Evolutionary conservation across 2,113 vertebrate genomes (phyloP), one percentile per base, ranked within the genome.

Genomic region (Sialia sialis): DNA sequence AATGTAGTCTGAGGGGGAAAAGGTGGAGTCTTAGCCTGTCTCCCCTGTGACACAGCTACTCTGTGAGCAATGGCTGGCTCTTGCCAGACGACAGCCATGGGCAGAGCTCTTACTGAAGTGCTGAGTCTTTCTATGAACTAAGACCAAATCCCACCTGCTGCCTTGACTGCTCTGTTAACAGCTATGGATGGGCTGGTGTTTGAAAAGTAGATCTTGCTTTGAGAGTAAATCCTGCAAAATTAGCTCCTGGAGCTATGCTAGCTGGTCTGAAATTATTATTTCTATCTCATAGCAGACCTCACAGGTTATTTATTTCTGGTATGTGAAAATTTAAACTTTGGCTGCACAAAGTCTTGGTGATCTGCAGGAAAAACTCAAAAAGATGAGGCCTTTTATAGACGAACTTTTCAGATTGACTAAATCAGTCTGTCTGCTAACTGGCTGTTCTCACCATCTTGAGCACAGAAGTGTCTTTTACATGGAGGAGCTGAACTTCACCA

Each of bases 391-490:
- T 87, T 90, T 91, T 91, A 91, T 12, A 91, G 93, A 92, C 0
- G 3, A 94, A 87, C 62, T 81, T 91, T 84, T 82, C 49, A 72
- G 76, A 94, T 44, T 2, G 2, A 67, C 74, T 81, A 64, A 64
- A 88, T 89, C 84, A 89, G 70, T 73, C 93, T 89, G 84, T 87
- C 87, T 91, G 87, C 69, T 96, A 76, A 72, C 49, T 91, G 23
- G 8, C n/a, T 76, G 49, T 87, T 95, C 89, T 95, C 94, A 94
- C 75, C 78, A 87, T 91, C 87, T 89, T 66, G 66, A 94, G 84
- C 58, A 59, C 81, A 93, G 81, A 97, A 84, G 68, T 67, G 79
- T 81, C 83, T 93, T 83, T 92, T 92, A 94, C 85, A 88, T 92
- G 90, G 74, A 95, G 89, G 66, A 94, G 81, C 64, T 89, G 87